Percentiles rank a stretch among this genome's conserved stretches.
Evolutionary conservation across 30 jellyfish, hydroid and myxozoan genomes (phyloP).

Genomic region (Cassiopea xamachana): DNA sequence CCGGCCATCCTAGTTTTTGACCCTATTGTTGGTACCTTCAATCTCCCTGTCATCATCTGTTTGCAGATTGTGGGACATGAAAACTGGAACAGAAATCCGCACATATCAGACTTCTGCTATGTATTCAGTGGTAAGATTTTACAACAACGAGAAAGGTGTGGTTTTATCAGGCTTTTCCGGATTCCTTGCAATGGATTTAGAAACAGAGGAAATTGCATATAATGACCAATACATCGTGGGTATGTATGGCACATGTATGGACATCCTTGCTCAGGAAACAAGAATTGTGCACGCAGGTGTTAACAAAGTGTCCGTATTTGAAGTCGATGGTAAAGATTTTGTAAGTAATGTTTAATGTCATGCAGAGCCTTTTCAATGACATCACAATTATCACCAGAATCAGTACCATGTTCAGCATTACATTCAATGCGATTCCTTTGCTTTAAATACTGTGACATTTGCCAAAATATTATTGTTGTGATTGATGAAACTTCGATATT

Average conservation of each 20-base stretch:
- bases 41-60: background rate
- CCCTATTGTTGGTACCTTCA: no score
- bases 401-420: no score
- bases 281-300: slow-evolving; percentile 61
- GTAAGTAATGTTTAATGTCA: slow-evolving; percentile 33
- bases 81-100: slow-evolving; percentile 66
- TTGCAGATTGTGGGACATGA: slow-evolving; percentile 80
- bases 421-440: no score
- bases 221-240: slow-evolving; percentile 65
- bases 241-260: slow-evolving; percentile 65
- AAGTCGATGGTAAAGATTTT: slow-evolving; percentile 39
- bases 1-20: no score
- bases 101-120: slow-evolving; percentile 35
- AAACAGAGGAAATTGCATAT: slow-evolving; percentile 74
- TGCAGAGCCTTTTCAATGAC: background rate
- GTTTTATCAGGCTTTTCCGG: slow-evolving; percentile 60
- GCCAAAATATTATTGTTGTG: no score
- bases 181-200: slow-evolving; percentile 55
- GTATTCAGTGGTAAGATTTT: slow-evolving; percentile 17
- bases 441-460: no score
- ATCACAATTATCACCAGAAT: no score
- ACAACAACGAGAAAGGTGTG: slow-evolving; percentile 61
- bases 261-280: slow-evolving; percentile 53
- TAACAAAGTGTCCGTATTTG: slow-evolving; percentile 65
- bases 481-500: no score